Base-by-base conservation (phyloP, 2,113 vertebrate genomes). In the Myanophis thanlyinensis region DNA sequence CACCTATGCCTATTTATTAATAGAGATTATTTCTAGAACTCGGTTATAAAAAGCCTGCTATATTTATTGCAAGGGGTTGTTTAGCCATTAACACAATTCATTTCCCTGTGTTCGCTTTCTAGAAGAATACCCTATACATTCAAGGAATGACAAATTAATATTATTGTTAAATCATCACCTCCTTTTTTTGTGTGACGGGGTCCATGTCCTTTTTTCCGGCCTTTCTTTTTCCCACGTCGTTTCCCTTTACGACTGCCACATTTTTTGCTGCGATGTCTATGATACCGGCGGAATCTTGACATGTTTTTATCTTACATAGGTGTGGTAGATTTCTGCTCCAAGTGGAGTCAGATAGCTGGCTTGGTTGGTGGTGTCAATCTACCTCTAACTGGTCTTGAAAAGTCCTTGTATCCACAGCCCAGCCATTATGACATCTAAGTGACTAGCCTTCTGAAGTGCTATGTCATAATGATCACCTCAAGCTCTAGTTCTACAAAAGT, bases 171-270 rank as follows among this genome's bases (percentile, higher is more conserved):
- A 85, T 9, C 11, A 0, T 91, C 94, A 67, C 91, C 88, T 88
- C 30, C 88, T 73, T 18, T 95, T 52, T 1, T 93, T 52, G 46
- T 2, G 1, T 5, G 0, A 89, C 52, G 23, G n/a, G 12, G 62
- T n/a, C 30, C 10, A 87, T 0, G 1, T 27, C 88, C 89, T 35
- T 73, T 93, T 47, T 11, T 12, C 84, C 54, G 90, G 40, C 18
- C 25, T 89, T 35, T 48, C 67, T n/a, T 92, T 47, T 35, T 85
- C 35, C 52, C 5, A 3, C 18, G 49, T 53, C 40, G 30, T 52
- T 51, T 92, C 49, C 0, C 0, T 7, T 3, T 93, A 67, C 0
- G 0, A 4, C 0, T 0, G 13, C 44, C 93, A 47, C 0, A 0
- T 88, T 62, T 49, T 3, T 86, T 90, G 8, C 5, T 88, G 11